Conservation (phyloP, 2,888 invertebrate genomes). For the Pandemis corylana region DNA sequence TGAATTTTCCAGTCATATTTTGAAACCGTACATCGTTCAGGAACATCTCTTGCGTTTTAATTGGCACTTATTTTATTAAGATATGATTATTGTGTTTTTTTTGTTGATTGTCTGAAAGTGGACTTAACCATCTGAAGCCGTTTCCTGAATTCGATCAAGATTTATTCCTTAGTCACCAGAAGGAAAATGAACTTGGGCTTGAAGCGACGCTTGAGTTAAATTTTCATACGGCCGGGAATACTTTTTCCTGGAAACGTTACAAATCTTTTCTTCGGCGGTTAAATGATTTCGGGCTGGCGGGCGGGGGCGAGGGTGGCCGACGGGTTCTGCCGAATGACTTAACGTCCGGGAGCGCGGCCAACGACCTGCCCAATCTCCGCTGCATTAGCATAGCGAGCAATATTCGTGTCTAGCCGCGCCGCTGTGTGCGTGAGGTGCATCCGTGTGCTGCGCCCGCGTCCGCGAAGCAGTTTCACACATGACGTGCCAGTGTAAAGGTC, state of each 20-base stretch:
- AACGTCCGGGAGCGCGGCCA: conserved; percentile 83
- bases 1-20: background rate
- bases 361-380: conserved; percentile 85
- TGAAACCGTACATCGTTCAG: too few species aligned
- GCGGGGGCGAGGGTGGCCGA: conserved; percentile 70
- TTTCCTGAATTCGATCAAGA: background rate
- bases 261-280: conserved; percentile 40
- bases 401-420: conserved; percentile 73
- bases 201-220: background rate
- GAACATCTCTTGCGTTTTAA: too few species aligned
- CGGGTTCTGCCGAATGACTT: conserved; percentile 82
- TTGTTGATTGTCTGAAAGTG: background rate
- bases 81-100: background rate
- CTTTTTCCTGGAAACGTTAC: conserved; percentile 37
- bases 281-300: conserved; percentile 59
- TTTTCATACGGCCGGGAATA: conserved; percentile 43
- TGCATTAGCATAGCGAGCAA: conserved; percentile 85
- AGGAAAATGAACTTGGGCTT: background rate
- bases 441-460: conserved; percentile 57
- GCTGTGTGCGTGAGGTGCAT: conserved; percentile 57
- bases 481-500: conserved; percentile 44
- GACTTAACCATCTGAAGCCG: too few species aligned
- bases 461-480: conserved; percentile 49
- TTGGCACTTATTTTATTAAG: background rate
- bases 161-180: background rate